Evolutionary conservation across 2,113 vertebrate genomes (phyloP).

Genomic region (Rattus rattus): DNA sequence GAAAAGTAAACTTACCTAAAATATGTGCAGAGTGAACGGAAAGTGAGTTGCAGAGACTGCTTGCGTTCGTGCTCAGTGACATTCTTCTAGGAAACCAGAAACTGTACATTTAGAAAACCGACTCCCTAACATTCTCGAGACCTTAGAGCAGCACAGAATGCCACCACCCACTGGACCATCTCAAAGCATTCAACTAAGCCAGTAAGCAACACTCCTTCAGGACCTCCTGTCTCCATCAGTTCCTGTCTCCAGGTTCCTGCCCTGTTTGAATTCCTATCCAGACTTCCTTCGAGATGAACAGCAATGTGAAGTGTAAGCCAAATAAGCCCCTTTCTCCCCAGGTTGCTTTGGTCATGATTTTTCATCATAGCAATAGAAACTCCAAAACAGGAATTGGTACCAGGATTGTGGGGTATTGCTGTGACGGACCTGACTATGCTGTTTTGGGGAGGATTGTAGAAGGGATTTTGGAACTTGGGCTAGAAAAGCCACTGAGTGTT

Average conservation of each 20-base stretch:
- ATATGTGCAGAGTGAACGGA: slow-evolving; percentile 95
- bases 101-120: slow-evolving; percentile 65
- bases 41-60: slow-evolving; percentile 94
- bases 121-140: slow-evolving; percentile 35
- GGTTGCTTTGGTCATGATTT: background rate
- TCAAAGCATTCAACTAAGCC: background rate
- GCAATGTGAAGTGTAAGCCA: background rate
- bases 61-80: slow-evolving; percentile 94
- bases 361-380: background rate
- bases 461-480: background rate
- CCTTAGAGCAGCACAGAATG: background rate
- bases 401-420: background rate
- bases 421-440: background rate
- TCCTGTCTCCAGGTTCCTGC: background rate
- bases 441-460: background rate
- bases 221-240: background rate
- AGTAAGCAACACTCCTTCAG: background rate
- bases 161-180: background rate
- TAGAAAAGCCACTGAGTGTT: background rate
- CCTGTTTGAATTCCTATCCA: background rate
- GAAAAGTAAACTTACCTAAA: slow-evolving; percentile 91
- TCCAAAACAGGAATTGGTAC: background rate
- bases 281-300: background rate
- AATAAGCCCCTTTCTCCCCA: background rate
- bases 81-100: slow-evolving; percentile 91